phyloP scores from a whole-genome alignment of 1,140 invertebrate genomes.

The Ceratosolen fusciceps region DNA sequence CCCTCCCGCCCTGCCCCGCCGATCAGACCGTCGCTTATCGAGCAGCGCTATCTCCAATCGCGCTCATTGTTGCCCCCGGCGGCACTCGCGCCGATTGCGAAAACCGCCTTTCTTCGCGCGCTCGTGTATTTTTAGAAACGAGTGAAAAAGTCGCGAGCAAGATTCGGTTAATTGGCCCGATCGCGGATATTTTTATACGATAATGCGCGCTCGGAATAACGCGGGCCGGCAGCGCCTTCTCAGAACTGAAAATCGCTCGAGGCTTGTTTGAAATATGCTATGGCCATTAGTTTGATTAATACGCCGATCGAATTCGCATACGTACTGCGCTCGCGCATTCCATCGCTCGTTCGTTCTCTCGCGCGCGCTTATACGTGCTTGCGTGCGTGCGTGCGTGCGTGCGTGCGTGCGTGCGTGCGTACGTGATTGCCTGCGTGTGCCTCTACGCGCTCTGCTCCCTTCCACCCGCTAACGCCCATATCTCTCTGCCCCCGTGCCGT shows the following conservation, averaged over 20 bases:
- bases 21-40: not conserved
- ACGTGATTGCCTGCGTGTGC: too few species aligned
- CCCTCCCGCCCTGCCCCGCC: not conserved
- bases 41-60: not conserved
- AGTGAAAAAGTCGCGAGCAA: not conserved
- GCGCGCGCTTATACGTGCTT: too few species aligned
- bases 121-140: not conserved
- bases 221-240: not conserved
- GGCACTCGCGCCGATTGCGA: not conserved
- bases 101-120: not conserved
- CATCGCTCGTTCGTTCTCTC: not conserved
- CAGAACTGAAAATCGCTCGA: not conserved
- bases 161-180: not conserved
- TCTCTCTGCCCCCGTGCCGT: too few species aligned
- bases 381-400: not conserved
- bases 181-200: not conserved
- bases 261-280: not conserved
- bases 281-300: not conserved
- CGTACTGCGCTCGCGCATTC: not conserved
- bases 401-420: not conserved
- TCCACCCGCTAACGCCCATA: too few species aligned
- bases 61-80: not conserved
- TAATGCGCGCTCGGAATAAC: not conserved
- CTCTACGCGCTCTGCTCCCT: too few species aligned
- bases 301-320: not conserved